phyloP scores from a whole-genome alignment of 92 coral and sea anemone genomes.

The Zoanthus gigantus region DNA sequence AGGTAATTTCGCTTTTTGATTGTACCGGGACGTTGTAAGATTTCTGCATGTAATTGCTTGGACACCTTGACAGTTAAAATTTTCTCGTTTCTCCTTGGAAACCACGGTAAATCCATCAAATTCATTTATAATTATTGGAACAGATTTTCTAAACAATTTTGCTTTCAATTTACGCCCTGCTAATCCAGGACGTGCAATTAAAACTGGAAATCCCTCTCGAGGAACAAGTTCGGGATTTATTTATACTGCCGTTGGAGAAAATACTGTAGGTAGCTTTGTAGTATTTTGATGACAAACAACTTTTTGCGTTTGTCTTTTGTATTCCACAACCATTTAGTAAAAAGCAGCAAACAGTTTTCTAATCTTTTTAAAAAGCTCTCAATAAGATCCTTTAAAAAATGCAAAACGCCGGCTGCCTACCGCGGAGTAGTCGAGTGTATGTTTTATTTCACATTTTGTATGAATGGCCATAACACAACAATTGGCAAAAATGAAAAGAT shows the following conservation, averaged over 20 bases:
- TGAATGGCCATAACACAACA: neutral
- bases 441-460: neutral
- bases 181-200: neutral
- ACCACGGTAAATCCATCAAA: neutral
- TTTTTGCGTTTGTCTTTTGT: neutral
- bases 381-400: neutral
- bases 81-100: neutral
- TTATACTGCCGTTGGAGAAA: neutral
- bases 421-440: neutral
- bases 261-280: neutral
- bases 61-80: neutral
- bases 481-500: neutral
- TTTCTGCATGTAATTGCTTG: neutral
- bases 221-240: neutral
- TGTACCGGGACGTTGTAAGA: neutral
- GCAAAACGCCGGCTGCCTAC: neutral
- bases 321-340: neutral
- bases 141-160: neutral
- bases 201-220: neutral
- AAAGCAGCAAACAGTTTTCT: constrained; percentile 8
- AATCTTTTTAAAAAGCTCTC: neutral
- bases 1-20: constrained; percentile 36
- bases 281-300: neutral
- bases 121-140: neutral
- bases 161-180: neutral